Evolutionary conservation across 2,113 vertebrate species (phyloP), one percentile per base, ranked within the genome.

Genomic region (Nerophis lumbriciformis): DNA sequence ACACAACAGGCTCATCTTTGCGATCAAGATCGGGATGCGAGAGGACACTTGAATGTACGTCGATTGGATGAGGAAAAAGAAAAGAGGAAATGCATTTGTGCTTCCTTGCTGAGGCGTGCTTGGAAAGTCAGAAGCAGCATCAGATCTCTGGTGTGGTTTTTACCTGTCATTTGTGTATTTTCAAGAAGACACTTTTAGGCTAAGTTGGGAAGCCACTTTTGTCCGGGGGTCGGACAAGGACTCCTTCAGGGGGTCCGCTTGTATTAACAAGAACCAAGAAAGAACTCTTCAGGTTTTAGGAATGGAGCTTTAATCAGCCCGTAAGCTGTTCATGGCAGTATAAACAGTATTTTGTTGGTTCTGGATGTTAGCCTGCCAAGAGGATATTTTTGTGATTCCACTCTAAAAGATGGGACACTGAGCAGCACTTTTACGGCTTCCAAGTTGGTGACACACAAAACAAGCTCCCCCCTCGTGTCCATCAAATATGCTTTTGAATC

Each of bases 331-430:
- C 39, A 19, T 19, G 55, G 12, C 55, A 44, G 55, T 57, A 50
- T 51, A 48, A 63, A 78, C 77, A 80, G 83, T 83, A 79, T 86
- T 86, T 78, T 64, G 79, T 68, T 54, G 42, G 60, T 44, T 71
- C 67, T 78, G 55, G 66, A 72, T 39, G 51, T 71, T 81, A 71
- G 62, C 62, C 73, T 78, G 67, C 65, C 67, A 63, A 72, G 62
- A 78, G 61, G 68, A 80, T 78, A 76, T 72, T 77, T 83, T 85
- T 76, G 63, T 63, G 51, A 77, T 73, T 80, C 72, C 39, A 52
- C 55, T 68, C 42, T 14, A 48, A 59, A 59, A 7, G 56, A 73
- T 71, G 66, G 38, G 61, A 73, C n/a, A 16, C 52, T 62, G 64
- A 76, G 79, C 21, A 63, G 65, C 69, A 73, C 71, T 77, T 81